These are phyloP conservation scores for Merops nubicus DNA, from an alignment of 2,113 vertebrate genomes.

Conservation along the genomic window DNA sequence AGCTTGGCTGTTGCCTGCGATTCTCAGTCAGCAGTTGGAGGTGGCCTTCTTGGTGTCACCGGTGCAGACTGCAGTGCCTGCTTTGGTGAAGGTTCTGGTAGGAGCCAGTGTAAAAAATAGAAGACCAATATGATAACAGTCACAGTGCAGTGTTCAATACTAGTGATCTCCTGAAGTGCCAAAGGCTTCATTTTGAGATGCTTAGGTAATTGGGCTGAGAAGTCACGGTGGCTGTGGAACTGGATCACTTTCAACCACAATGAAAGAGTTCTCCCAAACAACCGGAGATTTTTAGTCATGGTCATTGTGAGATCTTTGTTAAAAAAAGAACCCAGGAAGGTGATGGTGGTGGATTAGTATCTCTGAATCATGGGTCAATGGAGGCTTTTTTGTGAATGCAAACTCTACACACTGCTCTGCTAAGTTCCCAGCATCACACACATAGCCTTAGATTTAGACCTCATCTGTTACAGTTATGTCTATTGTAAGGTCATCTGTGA, in stretches of 20 bases:
- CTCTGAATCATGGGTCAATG: not conserved
- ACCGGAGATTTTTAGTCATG: not conserved
- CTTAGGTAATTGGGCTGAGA: not conserved
- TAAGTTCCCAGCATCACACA: not conserved
- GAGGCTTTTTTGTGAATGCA: not conserved
- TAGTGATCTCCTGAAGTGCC: not conserved
- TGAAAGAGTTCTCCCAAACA: not conserved
- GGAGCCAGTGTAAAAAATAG: not conserved
- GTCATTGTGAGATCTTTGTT: not conserved
- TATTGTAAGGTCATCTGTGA: not conserved
- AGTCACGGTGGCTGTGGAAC: not conserved
- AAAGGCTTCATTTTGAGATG: not conserved
- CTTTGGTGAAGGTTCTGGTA: not conserved
- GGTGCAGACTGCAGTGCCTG: not conserved
- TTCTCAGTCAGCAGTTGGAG: not conserved
- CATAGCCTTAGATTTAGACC: not conserved
- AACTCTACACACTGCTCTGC: not conserved
- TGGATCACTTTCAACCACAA: not conserved
- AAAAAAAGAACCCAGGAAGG: not conserved
- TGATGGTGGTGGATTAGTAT: not conserved
- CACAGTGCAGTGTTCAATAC: fast-evolving
- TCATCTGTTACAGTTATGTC: not conserved
- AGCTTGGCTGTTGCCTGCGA: fast-evolving
- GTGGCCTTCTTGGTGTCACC: not conserved
- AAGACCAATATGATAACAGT: not conserved